These are phyloP conservation scores for Engystomops pustulosus DNA, from an alignment of 2,113 vertebrate genomes.

Conservation along the genomic window DNA sequence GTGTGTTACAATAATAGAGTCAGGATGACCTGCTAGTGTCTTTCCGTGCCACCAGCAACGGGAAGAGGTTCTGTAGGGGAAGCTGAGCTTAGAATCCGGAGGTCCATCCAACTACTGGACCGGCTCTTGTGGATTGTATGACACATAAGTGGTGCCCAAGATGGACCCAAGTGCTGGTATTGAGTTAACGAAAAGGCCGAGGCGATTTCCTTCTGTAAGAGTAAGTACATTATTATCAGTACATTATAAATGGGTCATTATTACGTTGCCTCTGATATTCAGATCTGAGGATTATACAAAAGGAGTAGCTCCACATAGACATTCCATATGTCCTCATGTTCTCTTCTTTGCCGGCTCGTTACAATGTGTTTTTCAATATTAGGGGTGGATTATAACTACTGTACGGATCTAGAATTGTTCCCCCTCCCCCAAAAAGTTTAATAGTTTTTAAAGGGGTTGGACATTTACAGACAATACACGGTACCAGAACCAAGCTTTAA, in stretches of 20 bases:
- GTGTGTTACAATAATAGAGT: slow-evolving; percentile 32
- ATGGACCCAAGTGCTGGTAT: slow-evolving; percentile 15
- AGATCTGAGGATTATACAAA: no score
- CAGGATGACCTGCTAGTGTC: background rate
- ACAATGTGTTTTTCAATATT: no score
- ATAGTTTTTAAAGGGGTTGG: no score
- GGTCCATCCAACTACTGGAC: background rate
- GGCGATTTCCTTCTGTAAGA: slow-evolving; percentile 8
- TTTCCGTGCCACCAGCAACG: background rate
- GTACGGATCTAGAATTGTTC: no score
- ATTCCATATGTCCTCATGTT: background rate
- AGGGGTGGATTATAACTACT: no score
- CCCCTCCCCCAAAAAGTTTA: no score
- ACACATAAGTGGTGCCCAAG: background rate
- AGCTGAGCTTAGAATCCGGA: background rate
- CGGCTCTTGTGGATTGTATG: background rate
- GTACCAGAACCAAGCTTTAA: no score
- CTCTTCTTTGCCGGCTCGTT: no score
- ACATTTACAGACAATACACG: no score
- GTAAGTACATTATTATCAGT: background rate
- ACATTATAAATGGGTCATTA: background rate
- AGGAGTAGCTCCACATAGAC: background rate
- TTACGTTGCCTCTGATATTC: no score
- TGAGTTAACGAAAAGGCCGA: slow-evolving; percentile 19
- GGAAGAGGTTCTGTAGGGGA: background rate